Base-by-base conservation (phyloP, 2,113 vertebrate species). In the Neolamprologus caudopunctatus region DNA sequence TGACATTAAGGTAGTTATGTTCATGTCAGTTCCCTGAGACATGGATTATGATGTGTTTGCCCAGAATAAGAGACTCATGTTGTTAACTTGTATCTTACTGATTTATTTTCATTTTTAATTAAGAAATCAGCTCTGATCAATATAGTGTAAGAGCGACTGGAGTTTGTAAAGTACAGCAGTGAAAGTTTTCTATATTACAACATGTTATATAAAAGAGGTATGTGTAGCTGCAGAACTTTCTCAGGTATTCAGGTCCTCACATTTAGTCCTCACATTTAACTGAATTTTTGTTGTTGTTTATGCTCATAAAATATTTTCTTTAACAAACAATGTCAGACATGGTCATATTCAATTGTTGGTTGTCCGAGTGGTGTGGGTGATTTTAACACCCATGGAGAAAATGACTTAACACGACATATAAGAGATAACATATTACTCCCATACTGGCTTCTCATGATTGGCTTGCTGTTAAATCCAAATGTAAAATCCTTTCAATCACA, bases 21-120 rank as follows among this genome's bases (percentile, higher is more conserved):
- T 63, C 0, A 3, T 33, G 58, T 63, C 17, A 33, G 58, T 4
- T 61, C 16, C 5, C 28, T 0, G 28, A 33, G 28, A 0, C 16
- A 33, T 1, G 16, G 58, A 7, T 33, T 31, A 31, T 31, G 9
- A 63, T 5, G 16, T 35, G 58, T 63, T 35, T 35, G 58, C 17
- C 2, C 58, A 63, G 10, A 63, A 63, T 35, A 10, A 63, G 2
- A 63, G 58, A 35, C 9, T 35, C 0, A 7, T 35, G 28, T 19
- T 12, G 17, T 66, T 66, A 66, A 8, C 17, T 2, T 35, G 33
- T 35, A 13, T n/a, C 17, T 66, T 66, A 37, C 28, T 61, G 28
- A 33, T 33, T 11, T 4, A 61, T 61, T 19, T 61, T 61, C 5
- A 61, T 33, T 61, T n/a, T 19, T 31, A 19, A 61, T 61, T 33